Conservation (phyloP, 2,888 invertebrate genomes). For the Perizoma flavofasciatum region DNA sequence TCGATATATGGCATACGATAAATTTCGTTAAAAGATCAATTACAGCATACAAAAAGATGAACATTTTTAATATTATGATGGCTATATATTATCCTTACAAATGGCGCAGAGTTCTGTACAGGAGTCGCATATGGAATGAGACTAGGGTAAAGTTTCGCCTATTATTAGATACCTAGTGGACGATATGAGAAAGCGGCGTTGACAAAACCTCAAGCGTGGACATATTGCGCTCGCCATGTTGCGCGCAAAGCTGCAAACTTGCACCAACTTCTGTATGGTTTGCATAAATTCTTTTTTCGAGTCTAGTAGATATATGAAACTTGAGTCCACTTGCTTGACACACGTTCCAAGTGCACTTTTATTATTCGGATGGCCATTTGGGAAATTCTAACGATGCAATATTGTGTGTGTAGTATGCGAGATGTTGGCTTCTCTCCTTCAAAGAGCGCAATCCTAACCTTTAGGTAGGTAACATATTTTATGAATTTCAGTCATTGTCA, state of each 20-base stretch:
- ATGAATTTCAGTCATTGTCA: no score
- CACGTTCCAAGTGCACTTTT: constrained; percentile 55
- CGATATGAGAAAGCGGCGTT: constrained; percentile 75
- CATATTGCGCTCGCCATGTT: constrained; percentile 76
- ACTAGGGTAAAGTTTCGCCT: constrained; percentile 69
- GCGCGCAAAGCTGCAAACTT: constrained; percentile 69
- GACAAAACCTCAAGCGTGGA: constrained; percentile 72
- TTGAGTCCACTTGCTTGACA: constrained; percentile 48
- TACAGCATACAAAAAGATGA: constrained; percentile 28
- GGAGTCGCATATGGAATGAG: constrained; percentile 78
- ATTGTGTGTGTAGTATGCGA: constrained; percentile 11
- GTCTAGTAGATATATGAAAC: constrained; percentile 47
- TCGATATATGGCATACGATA: constrained; percentile 31
- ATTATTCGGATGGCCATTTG: constrained; percentile 49
- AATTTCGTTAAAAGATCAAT: constrained; percentile 33
- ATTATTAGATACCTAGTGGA: constrained; percentile 75
- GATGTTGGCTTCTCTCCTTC: constrained; percentile 1
- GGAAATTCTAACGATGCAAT: constrained; percentile 22
- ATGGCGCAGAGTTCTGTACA: constrained; percentile 65
- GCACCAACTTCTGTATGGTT: constrained; percentile 65
- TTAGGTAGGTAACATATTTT: no score
- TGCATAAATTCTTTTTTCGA: constrained; percentile 66
- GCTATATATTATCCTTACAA: constrained; percentile 53
- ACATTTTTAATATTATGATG: constrained; percentile 35
- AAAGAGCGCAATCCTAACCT: neutral